phyloP scores from a whole-genome alignment of 2,113 vertebrate species.

The Cavia porcellus region DNA sequence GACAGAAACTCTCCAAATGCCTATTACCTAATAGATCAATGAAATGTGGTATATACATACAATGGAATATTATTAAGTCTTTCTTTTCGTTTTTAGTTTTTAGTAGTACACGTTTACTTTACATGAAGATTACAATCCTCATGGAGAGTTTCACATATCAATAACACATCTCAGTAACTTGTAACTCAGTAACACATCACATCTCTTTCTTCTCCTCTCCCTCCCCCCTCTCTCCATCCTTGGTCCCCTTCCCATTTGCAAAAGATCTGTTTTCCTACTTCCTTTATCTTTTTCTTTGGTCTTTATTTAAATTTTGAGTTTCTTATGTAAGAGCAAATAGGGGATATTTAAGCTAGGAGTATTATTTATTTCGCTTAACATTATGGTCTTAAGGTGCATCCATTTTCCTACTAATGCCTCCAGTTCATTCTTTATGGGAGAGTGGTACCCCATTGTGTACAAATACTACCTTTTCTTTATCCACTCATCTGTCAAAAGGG shows the following conservation, averaged over 20 bases:
- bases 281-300: background rate
- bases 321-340: background rate
- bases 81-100: background rate
- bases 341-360: background rate
- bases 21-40: background rate
- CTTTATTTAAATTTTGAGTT: background rate
- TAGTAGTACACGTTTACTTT: background rate
- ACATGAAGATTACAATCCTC: no score
- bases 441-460: background rate
- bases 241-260: background rate
- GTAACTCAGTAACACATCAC: no score
- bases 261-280: background rate
- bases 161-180: background rate
- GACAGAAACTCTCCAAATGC: background rate
- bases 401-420: background rate
- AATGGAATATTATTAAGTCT: background rate
- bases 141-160: background rate
- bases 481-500: background rate
- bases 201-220: background rate
- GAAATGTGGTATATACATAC: background rate
- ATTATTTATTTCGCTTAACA: background rate
- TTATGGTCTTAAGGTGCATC: background rate
- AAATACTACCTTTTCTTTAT: background rate
- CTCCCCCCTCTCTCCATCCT: background rate
- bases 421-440: background rate